A percentile compares a stretch with the other conserved stretches of the same genome.
These are phyloP conservation scores for Brachylomia viminalis DNA, from an alignment of 2,888 invertebrate species.

Conservation along the genomic window DNA sequence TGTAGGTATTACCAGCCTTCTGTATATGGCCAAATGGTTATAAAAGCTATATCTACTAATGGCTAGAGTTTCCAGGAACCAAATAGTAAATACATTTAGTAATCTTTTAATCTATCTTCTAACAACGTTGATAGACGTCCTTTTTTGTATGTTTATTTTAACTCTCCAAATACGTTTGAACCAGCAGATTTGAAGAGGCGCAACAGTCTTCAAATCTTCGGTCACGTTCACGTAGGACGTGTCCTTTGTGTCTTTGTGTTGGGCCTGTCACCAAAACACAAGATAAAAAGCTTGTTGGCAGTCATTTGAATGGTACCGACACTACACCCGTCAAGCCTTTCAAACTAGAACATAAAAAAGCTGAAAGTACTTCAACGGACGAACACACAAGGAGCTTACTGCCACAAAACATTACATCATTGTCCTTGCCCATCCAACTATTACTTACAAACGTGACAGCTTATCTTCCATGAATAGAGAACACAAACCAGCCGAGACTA, in stretches of 20 bases:
- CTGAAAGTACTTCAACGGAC: background rate
- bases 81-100: background rate
- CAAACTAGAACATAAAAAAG: background rate
- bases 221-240: background rate
- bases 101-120: no score
- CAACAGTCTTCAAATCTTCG: background rate
- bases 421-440: background rate
- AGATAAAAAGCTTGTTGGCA: background rate
- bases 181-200: background rate
- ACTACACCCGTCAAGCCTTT: background rate
- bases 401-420: background rate
- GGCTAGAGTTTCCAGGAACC: background rate
- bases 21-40: no score
- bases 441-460: background rate
- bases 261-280: background rate
- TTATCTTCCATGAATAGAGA: slow-evolving; percentile 22
- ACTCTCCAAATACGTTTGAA: background rate
- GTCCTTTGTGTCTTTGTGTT: background rate
- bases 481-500: slow-evolving; percentile 3
- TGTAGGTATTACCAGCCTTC: no score
- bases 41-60: background rate
- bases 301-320: background rate
- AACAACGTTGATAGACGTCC: background rate
- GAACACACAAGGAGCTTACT: background rate
- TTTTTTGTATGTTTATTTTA: background rate